phyloP scores from a whole-genome alignment of 2,113 vertebrate genomes.

The Nothocercus julius region DNA sequence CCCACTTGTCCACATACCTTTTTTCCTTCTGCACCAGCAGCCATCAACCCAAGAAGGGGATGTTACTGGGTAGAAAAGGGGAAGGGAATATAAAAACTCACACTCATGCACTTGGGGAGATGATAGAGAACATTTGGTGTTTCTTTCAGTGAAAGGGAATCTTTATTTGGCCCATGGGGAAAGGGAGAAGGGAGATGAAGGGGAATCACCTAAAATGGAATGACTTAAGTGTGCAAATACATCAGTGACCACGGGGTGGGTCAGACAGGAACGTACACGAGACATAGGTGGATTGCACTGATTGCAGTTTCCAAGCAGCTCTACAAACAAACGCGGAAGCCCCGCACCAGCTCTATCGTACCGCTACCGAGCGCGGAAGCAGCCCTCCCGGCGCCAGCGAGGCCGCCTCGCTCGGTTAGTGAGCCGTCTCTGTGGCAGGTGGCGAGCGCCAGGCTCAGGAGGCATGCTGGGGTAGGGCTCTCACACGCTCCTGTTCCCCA shows the following conservation, averaged over 20 bases:
- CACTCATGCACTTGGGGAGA: constrained; percentile 73
- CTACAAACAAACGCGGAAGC: neutral
- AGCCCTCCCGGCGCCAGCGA: constrained; percentile 56
- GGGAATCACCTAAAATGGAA: constrained; percentile 69
- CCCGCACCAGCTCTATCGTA: constrained; percentile 56
- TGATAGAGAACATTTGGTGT: constrained; percentile 59
- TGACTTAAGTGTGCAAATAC: constrained; percentile 71
- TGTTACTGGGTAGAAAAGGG: constrained; percentile 9
- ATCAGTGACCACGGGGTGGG: constrained; percentile 48
- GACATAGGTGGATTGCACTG: constrained; percentile 49
- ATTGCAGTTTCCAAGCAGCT: constrained; percentile 34
- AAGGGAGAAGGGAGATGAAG: neutral
- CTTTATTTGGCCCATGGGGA: constrained; percentile 79
- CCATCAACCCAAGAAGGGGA: constrained; percentile 33
- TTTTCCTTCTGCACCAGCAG: constrained; percentile 7
- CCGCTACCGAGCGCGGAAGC: constrained; percentile 54
- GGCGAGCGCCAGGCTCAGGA: constrained; percentile 77
- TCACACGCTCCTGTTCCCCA: constrained; percentile 90
- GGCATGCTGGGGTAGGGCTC: constrained; percentile 84
- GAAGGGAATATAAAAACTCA: constrained; percentile 66
- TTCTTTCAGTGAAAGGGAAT: constrained; percentile 68
- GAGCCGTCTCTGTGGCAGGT: constrained; percentile 72
- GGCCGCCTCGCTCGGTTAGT: constrained; percentile 69
- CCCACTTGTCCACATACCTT: neutral
- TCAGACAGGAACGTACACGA: constrained; percentile 32